phyloP scores from a whole-genome alignment of 2,888 invertebrate genomes.

The Drosophila algonquin region DNA sequence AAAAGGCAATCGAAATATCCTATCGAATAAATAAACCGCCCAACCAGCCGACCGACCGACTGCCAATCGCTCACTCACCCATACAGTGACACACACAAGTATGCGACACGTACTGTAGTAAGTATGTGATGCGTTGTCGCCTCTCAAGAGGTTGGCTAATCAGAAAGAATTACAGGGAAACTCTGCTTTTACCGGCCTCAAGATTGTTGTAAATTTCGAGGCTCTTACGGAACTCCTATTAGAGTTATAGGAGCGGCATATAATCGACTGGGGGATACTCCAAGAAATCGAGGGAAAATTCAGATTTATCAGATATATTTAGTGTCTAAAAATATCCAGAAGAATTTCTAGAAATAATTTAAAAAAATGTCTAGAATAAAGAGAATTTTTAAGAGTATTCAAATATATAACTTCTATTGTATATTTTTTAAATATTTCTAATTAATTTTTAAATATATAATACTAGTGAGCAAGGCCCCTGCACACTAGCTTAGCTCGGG shows the following conservation, averaged over 20 bases:
- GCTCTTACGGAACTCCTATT: not conserved
- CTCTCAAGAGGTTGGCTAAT: conserved; percentile 21
- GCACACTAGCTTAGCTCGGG: no score
- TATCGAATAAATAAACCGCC: conserved; percentile 60
- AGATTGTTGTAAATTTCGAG: conserved; percentile 10
- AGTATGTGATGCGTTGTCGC: not conserved
- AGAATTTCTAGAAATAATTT: no score
- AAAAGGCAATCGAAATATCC: conserved; percentile 75
- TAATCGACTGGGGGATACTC: no score
- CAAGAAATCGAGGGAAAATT: no score
- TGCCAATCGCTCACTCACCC: conserved; percentile 6
- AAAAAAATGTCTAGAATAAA: no score
- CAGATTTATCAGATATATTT: no score
- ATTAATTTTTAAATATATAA: no score
- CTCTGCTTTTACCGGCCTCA: conserved; percentile 1
- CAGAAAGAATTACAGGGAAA: conserved; percentile 18
- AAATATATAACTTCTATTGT: no score
- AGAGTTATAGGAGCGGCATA: no score
- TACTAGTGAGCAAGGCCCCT: no score
- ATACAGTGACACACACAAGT: not conserved
- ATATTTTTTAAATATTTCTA: no score
- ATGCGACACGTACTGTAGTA: not conserved
- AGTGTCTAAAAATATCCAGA: no score
- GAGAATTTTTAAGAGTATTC: not conserved
- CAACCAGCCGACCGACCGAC: not conserved